Conservation (phyloP, 2,113 vertebrate genomes). For the Sceloporus tristichus region DNA sequence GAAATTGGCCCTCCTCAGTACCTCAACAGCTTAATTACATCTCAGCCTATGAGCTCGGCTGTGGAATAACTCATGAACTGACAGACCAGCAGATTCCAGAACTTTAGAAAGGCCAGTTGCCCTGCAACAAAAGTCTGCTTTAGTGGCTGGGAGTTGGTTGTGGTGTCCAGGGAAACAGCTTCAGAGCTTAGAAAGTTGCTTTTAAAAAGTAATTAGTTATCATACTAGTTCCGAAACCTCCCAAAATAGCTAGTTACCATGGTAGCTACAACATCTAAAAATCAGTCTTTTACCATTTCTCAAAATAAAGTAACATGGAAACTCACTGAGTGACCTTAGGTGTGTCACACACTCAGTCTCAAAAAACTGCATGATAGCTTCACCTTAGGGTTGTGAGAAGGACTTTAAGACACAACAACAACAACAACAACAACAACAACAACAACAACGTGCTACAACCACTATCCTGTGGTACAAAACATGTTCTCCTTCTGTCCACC, state of each 20-base stretch:
- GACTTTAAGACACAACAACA: too few relatives aligned
- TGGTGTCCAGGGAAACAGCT: not conserved
- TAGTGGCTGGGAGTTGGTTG: not conserved
- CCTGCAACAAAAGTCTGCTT: not conserved
- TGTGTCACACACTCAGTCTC: too few relatives aligned
- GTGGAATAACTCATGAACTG: not conserved
- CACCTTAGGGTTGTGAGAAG: too few relatives aligned
- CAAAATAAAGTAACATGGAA: too few relatives aligned
- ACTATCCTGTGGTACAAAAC: not conserved
- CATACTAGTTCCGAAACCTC: too few relatives aligned
- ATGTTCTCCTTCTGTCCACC: not conserved
- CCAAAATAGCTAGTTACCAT: too few relatives aligned
- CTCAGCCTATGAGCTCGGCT: not conserved
- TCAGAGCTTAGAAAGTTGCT: not conserved
- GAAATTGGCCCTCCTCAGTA: not conserved
- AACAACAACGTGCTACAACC: not conserved
- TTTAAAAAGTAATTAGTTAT: too few relatives aligned
- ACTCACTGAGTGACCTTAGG: too few relatives aligned
- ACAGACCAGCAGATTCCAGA: not conserved
- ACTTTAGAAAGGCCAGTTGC: not conserved
- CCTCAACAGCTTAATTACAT: not conserved
- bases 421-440: too few relatives aligned
- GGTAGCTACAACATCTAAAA: too few relatives aligned
- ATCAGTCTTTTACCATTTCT: too few relatives aligned
- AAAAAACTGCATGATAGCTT: too few relatives aligned